Conservation (phyloP, 2,888 invertebrate genomes). For the Xanthia icteritia region DNA sequence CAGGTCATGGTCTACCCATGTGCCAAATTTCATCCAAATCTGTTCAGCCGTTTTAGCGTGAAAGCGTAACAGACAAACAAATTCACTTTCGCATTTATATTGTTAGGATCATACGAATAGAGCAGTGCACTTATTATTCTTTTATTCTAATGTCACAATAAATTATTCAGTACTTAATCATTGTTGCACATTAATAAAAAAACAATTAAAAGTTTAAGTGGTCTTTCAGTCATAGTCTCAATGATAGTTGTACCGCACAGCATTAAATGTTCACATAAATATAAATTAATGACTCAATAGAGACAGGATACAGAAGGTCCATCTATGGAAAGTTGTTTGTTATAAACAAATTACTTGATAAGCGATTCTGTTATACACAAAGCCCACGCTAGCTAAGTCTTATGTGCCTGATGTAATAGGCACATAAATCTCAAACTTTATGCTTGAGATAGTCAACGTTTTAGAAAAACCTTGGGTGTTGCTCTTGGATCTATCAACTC, state of each 20-base stretch:
- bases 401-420: background rate
- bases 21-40: too few relatives aligned
- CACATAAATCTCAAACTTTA: background rate
- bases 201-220: constrained; percentile 23
- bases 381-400: background rate
- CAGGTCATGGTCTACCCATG: too few relatives aligned
- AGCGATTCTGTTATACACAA: background rate
- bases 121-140: background rate
- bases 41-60: too few relatives aligned
- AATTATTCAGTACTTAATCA: constrained; percentile 9
- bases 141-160: constrained; percentile 1
- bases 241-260: constrained; percentile 13
- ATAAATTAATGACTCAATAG: constrained; percentile 26
- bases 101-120: too few relatives aligned
- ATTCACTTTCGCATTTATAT: too few relatives aligned
- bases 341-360: constrained; percentile 20
- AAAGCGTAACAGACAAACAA: too few relatives aligned
- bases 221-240: background rate
- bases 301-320: constrained; percentile 26
- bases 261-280: constrained; percentile 35
- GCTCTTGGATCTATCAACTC: background rate
- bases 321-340: constrained; percentile 16
- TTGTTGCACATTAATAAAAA: constrained; percentile 18
- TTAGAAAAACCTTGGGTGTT: background rate
- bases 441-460: background rate